phyloP scores from a whole-genome alignment of 2,113 vertebrate species.

The Echinops telfairi region DNA sequence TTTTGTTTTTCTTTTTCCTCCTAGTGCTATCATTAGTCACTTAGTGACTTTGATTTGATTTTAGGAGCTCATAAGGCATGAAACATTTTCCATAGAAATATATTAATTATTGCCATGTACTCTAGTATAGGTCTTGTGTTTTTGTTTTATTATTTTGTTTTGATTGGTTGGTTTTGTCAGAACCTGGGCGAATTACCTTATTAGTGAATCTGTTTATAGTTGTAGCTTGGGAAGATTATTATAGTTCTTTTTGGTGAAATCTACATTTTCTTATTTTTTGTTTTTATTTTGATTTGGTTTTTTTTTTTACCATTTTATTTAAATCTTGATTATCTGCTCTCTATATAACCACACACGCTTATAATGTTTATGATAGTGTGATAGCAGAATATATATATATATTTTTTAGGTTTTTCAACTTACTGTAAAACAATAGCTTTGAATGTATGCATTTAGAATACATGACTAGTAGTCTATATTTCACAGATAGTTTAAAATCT shows the following conservation, averaged over 20 bases:
- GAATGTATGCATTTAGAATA: constrained; percentile 87
- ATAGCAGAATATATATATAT: constrained; percentile 86
- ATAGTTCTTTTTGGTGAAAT: constrained; percentile 85
- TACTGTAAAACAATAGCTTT: constrained; percentile 86
- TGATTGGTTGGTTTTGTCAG: constrained; percentile 80
- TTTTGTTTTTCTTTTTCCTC: constrained; percentile 63
- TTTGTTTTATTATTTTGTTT: neutral
- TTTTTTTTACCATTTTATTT: constrained; percentile 92
- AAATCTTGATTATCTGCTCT: constrained; percentile 90
- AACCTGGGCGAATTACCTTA: constrained; percentile 82
- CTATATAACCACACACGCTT: constrained; percentile 80
- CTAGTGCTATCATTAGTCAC: constrained; percentile 83
- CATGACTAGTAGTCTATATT: constrained; percentile 85
- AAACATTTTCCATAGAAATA: constrained; percentile 87
- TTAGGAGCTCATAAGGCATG: constrained; percentile 87
- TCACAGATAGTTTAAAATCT: constrained; percentile 80
- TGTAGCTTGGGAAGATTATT: constrained; percentile 83
- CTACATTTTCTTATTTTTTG: constrained; percentile 75
- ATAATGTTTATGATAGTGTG: constrained; percentile 86
- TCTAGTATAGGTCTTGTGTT: constrained; percentile 87
- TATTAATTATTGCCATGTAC: constrained; percentile 88
- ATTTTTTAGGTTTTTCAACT: constrained; percentile 82
- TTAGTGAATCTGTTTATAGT: constrained; percentile 84
- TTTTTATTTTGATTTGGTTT: too few relatives aligned
- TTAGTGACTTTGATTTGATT: constrained; percentile 86